Conservation (phyloP, 2,888 invertebrate species). For the Idaea biselata region DNA sequence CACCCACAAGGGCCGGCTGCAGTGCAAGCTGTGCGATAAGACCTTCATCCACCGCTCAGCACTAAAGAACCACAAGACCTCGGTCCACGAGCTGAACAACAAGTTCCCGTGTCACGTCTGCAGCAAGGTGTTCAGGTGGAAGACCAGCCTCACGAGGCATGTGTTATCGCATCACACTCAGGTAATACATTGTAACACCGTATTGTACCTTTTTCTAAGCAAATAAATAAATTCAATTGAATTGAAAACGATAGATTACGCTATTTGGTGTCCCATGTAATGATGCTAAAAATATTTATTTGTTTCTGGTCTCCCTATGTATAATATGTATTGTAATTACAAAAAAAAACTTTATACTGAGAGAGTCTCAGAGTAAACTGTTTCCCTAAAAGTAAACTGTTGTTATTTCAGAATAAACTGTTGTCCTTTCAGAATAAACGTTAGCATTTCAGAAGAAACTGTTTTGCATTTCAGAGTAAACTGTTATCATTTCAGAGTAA, state of each 20-base stretch:
- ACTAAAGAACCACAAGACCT: constrained; percentile 67
- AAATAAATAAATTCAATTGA: too few relatives aligned
- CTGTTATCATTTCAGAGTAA: constrained; percentile 30
- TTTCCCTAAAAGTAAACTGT: neutral
- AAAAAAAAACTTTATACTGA: too few relatives aligned
- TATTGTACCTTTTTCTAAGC: too few relatives aligned
- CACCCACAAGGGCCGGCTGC: constrained; percentile 57
- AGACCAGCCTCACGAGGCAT: constrained; percentile 64
- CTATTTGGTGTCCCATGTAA: too few relatives aligned
- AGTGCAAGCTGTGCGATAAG: constrained; percentile 66
- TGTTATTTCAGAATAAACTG: neutral
- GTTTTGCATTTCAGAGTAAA: too few relatives aligned
- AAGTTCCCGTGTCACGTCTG: constrained; percentile 61
- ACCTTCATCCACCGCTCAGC: constrained; percentile 68
- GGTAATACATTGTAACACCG: too few relatives aligned
- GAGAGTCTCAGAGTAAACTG: too few relatives aligned
- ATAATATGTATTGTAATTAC: too few relatives aligned
- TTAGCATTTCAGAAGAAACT: neutral
- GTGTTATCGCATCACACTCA: constrained; percentile 13
- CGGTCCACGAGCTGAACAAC: constrained; percentile 60
- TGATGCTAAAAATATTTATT: too few relatives aligned
- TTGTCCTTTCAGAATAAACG: neutral
- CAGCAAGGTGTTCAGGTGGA: constrained; percentile 66
- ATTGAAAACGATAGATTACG: too few relatives aligned
- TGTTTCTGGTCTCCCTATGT: too few relatives aligned